Conservation (phyloP, 1,140 invertebrate genomes). For the Trachymyrmex cornetzi region DNA sequence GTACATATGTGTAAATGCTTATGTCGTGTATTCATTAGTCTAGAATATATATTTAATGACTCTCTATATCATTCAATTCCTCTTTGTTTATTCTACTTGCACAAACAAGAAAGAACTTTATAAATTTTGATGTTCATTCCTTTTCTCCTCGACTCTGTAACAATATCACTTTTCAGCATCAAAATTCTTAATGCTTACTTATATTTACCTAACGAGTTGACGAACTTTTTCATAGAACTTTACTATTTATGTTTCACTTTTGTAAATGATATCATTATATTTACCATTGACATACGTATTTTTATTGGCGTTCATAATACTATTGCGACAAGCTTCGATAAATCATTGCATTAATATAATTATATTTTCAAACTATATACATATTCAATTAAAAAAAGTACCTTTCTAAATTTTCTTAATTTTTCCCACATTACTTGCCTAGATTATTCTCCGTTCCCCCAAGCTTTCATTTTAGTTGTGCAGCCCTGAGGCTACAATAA, state of each 20-base stretch:
- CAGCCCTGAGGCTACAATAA: constrained; percentile 4
- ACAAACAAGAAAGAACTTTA: background rate
- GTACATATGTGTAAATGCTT: background rate
- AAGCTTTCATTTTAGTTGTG: background rate
- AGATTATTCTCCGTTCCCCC: background rate
- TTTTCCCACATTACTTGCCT: background rate
- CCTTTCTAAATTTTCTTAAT: background rate
- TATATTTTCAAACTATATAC: background rate
- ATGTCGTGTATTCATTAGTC: background rate
- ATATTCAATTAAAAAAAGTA: background rate
- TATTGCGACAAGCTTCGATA: background rate
- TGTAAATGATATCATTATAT: background rate
- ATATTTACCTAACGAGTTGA: background rate
- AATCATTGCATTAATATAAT: background rate
- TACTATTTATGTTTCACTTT: background rate
- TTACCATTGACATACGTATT: background rate
- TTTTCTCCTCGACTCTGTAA: background rate
- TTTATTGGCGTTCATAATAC: background rate
- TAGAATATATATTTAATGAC: background rate
- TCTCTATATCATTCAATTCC: constrained; percentile 2
- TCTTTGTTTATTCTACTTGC: background rate
- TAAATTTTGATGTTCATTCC: background rate
- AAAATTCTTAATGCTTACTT: background rate
- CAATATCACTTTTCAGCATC: background rate
- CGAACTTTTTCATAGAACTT: background rate